Base-by-base conservation (phyloP, 2,113 vertebrate species). In the Thryonomys swinderianus region DNA sequence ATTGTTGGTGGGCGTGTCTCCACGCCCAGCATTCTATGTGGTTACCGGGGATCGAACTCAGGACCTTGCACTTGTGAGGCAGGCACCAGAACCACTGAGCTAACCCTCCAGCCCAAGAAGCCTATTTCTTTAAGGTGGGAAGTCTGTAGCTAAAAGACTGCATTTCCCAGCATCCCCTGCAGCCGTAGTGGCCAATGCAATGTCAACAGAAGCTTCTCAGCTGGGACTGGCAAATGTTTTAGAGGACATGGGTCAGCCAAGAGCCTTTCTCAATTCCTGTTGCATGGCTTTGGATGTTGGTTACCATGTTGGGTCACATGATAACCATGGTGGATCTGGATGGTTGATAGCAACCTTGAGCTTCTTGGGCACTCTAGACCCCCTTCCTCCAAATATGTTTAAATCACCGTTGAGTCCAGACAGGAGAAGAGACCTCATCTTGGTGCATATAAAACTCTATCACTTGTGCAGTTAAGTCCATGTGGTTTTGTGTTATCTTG, bases 141-240 rank as follows among this genome's bases (percentile, higher is more conserved):
- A 16, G n/a, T 4, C 13, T 6, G 8, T 37, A 37, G 12, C 48
- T 76, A 2, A 76, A 82, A 67, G 76, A 57, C 73, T 82, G 13
- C 67, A 67, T 79, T 73, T 92, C 88, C 61, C 81, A 94, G 82
- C 18, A n/a, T 69, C 51, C 59, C 64, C 30, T 25, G 16, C n/a
- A 81, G 4, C 76, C 48, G 69, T 57, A 20, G 17, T 62, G 20
- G 53, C 7, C 88, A 93, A n/a, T 18, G 14, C 85, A 64, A 59
- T 17, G 25, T 21, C 89, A 76, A 13, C 13, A 51, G n/a, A 86
- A 86, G 51, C 27, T 32, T 25, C 27, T 82, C n/a, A 32, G 51
- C 3, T 61, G 59, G 40, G 51, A 53, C 42, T 27, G 57, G 37
- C 34, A 57, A 86, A 17, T 14, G n/a, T 21, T 45, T 62, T 57